Evolutionary conservation across 64 coral and sea anemone genomes (phyloP), one percentile per base, ranked within the genome.

Genomic region (Anthopleura sola): DNA sequence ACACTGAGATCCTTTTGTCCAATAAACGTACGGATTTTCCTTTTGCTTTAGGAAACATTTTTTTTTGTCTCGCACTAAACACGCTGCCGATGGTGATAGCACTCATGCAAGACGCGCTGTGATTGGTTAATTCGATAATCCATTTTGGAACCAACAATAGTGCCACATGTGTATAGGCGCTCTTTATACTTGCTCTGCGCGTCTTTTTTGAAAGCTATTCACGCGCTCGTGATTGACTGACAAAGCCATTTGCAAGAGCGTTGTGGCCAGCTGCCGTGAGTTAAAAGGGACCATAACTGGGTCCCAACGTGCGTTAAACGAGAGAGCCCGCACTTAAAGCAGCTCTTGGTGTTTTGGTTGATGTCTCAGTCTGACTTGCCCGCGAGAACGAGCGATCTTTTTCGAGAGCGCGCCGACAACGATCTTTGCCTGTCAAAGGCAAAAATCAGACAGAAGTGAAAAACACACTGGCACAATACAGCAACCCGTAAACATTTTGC

Each of bases 171-270:
- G 83, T 82, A 34, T 76, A 87, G 82, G 83, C 84, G 85, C 90
- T 93, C 74, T 86, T 97, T 90, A 92, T 83, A 92, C 86, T 83
- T 85, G 89, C 82, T 84, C 85, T 88, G 82, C 90, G 88, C 91
- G 91, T 86, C 68, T 88, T 86, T 78, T 92, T 97, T 92, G 87
- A 97, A 97, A 92, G 78, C 46, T 48, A 93, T 97, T 97, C 91
- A 92, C 66, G 80, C 60, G 87, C 55, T 82, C 37, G 47, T 97
- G 94, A 95, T 89, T 88, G 90, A 89, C 60, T 88, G 87, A 92
- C 93, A 95, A 95, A 85, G 87, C 78, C 84, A 89, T 88, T 88
- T 87, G 82, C 86, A 97, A 71, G 90, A 86, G 68, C 68, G 60
- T 55, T 32, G 40, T 40, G 62, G 68, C 76, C 94, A 90, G 90